Percentiles rank a stretch among this genome's conserved stretches.
Conservation (phyloP, 2,113 vertebrate genomes). For the Spea multiplicata region DNA sequence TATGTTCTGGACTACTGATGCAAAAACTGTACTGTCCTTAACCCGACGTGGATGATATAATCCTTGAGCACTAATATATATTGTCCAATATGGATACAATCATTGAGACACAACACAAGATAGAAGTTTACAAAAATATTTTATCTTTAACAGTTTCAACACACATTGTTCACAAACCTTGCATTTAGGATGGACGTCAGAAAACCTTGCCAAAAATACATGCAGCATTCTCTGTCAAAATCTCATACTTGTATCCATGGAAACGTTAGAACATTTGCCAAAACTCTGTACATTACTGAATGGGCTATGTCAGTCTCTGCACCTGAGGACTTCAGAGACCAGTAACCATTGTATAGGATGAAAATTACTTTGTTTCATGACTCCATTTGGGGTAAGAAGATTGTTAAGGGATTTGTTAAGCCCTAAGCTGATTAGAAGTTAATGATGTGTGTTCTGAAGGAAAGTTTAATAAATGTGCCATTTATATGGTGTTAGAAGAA, state of each 20-base stretch:
- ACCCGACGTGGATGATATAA: too few relatives aligned
- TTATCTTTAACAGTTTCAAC: too few relatives aligned
- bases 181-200: too few relatives aligned
- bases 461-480: conserved; percentile 32
- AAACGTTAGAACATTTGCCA: conserved; percentile 14
- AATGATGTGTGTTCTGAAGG: conserved; percentile 41
- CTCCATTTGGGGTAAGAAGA: conserved; percentile 28
- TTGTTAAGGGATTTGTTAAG: conserved; percentile 40
- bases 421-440: conserved; percentile 42
- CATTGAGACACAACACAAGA: too few relatives aligned
- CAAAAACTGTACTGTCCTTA: too few relatives aligned
- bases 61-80: too few relatives aligned
- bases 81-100: too few relatives aligned
- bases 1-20: too few relatives aligned
- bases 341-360: conserved; percentile 6
- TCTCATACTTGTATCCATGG: conserved; percentile 20
- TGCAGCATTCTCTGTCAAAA: not conserved
- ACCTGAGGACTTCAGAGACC: conserved; percentile 33
- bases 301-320: conserved; percentile 18
- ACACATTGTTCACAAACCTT: too few relatives aligned
- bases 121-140: too few relatives aligned
- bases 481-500: conserved; percentile 38
- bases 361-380: conserved; percentile 27
- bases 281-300: conserved; percentile 21
- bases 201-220: not conserved